Conservation (phyloP, 2,113 vertebrate species). For the Sterna hirundo region DNA sequence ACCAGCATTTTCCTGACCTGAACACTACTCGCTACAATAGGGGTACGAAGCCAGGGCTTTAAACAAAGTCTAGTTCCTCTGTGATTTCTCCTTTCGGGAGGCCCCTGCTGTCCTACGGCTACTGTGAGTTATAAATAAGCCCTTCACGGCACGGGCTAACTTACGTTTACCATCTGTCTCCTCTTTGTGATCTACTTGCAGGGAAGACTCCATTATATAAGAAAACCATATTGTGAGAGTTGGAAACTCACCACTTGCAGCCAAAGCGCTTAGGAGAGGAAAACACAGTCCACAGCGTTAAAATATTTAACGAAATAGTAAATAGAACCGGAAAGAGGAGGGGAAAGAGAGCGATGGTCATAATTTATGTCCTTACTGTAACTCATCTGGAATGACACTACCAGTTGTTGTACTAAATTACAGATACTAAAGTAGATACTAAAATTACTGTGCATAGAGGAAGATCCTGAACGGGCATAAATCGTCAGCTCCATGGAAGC, state of each 20-base stretch:
- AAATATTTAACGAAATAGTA: neutral
- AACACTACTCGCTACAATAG: neutral
- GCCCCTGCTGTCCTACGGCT: neutral
- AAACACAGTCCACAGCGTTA: neutral
- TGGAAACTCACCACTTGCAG: constrained; percentile 17
- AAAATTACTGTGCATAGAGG: neutral
- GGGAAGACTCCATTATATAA: constrained; percentile 22
- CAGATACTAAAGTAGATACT: constrained; percentile 19
- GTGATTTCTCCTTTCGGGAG: neutral
- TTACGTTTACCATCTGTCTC: constrained; percentile 52
- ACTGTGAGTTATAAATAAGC: constrained; percentile 63
- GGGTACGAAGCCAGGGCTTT: neutral
- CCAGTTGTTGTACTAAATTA: constrained; percentile 43
- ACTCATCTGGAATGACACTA: neutral
- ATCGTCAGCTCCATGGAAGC: neutral
- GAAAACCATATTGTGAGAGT: neutral
- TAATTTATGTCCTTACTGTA: neutral
- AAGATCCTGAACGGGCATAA: neutral
- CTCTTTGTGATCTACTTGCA: constrained; percentile 23
- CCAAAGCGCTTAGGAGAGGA: neutral
- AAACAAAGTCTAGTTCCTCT: neutral
- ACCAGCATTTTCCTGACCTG: neutral
- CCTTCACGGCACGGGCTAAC: neutral
- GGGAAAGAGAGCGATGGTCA: neutral
- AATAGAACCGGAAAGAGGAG: neutral